Evolutionary conservation across 37 sponge, comb jelly and placozoan species (phyloP).

Genomic region (Haliclona indistincta): DNA sequence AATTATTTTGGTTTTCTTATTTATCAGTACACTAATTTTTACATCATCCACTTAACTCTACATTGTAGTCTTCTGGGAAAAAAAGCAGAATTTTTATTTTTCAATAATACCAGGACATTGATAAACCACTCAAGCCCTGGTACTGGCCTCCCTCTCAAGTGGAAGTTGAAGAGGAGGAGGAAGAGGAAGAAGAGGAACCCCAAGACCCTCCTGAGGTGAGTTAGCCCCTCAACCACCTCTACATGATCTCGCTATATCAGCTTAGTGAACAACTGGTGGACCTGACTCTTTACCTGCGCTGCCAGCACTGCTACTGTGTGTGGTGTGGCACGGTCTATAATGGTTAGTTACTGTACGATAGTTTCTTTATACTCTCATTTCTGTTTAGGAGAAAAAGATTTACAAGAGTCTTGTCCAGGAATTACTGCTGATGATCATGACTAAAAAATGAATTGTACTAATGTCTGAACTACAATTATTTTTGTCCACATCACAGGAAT

Average conservation of each 20-base stretch:
- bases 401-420: constrained; percentile 42
- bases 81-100: neutral
- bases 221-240: neutral
- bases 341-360: too few species aligned
- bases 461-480: neutral
- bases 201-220: constrained; percentile 3
- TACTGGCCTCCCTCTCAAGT: constrained; percentile 35
- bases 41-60: neutral
- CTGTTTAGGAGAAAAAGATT: too few species aligned
- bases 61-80: neutral
- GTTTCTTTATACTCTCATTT: too few species aligned
- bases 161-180: constrained; percentile 13
- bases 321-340: constrained; percentile 82
- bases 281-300: constrained; percentile 56
- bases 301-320: constrained; percentile 65
- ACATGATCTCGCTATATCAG: neutral
- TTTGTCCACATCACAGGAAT: neutral
- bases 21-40: neutral
- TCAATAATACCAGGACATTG: constrained; percentile 14
- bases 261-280: constrained; percentile 21
- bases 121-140: constrained; percentile 22
- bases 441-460: neutral
- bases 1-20: neutral
- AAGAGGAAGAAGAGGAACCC: constrained; percentile 36
- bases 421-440: constrained; percentile 37